phyloP scores from a whole-genome alignment of 2,888 invertebrate species.

The Enchytraeus crypticus region DNA sequence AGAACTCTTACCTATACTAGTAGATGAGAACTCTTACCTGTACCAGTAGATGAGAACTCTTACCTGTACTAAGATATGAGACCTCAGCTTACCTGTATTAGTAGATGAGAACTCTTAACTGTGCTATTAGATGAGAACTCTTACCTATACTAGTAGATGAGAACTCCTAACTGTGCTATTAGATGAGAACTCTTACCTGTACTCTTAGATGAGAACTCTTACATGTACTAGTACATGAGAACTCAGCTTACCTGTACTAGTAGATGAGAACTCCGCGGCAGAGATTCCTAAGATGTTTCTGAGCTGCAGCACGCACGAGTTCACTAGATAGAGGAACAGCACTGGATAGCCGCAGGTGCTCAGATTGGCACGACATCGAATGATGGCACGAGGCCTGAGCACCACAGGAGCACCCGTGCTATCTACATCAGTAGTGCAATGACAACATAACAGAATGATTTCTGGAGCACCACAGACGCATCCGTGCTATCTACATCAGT shows the following conservation, averaged over 20 bases:
- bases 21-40: no score
- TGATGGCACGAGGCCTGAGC: slow-evolving; percentile 28
- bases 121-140: no score
- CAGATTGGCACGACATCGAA: slow-evolving; percentile 25
- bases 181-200: no score
- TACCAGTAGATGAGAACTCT: slow-evolving; percentile 22
- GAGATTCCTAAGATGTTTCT: slow-evolving; percentile 24
- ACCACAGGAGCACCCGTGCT: slow-evolving; percentile 26
- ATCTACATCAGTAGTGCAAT: no score
- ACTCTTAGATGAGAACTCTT: slow-evolving; percentile 21
- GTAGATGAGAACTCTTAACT: no score
- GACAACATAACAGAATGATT: no score
- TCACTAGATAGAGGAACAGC: slow-evolving; percentile 26
- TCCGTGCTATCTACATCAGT: slow-evolving; percentile 26
- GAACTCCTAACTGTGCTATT: no score
- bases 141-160: slow-evolving; percentile 18
- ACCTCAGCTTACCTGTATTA: no score
- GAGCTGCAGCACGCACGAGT: slow-evolving; percentile 28
- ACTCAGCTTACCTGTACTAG: slow-evolving; percentile 21
- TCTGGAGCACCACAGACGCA: slow-evolving; percentile 28
- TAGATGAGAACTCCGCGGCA: slow-evolving; percentile 21
- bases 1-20: no score
- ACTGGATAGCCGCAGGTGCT: slow-evolving; percentile 19
- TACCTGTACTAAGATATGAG: background rate
- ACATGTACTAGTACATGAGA: no score